phyloP scores from a whole-genome alignment of 2,797 vertebrate species.

The Heteromormyrus szaboi region DNA sequence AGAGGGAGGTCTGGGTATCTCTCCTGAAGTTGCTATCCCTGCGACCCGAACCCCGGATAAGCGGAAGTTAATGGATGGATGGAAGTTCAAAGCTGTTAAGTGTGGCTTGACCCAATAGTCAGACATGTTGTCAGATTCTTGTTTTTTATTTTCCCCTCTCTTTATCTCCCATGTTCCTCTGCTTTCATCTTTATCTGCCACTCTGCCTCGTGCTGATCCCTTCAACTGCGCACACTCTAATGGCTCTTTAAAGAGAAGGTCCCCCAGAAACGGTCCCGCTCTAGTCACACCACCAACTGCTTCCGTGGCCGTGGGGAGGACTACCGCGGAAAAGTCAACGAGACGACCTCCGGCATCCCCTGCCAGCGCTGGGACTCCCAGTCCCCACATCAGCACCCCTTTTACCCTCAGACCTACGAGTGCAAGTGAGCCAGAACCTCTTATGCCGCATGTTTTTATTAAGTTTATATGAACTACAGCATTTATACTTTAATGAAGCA shows the following conservation, averaged over 20 bases:
- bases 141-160: background rate
- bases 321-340: slow-evolving; percentile 78
- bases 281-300: slow-evolving; percentile 64
- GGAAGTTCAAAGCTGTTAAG: background rate
- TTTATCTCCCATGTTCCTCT: background rate
- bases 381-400: slow-evolving; percentile 77
- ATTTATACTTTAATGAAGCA: background rate
- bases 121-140: background rate
- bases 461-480: background rate
- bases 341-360: slow-evolving; percentile 76
- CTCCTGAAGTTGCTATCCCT: background rate
- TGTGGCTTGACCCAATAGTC: background rate
- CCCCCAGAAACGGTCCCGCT: slow-evolving; percentile 54
- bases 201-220: background rate
- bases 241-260: slow-evolving; percentile 56
- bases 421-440: slow-evolving; percentile 78
- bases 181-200: background rate
- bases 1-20: background rate
- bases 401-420: slow-evolving; percentile 77
- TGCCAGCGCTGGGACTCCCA: slow-evolving; percentile 91
- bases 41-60: background rate
- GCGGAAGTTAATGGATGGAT: background rate
- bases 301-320: slow-evolving; percentile 82
- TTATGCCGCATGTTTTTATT: background rate
- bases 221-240: background rate